Evolutionary conservation across 2,888 invertebrate species (phyloP).

Genomic region (Thysanoteuthis rhombus): DNA sequence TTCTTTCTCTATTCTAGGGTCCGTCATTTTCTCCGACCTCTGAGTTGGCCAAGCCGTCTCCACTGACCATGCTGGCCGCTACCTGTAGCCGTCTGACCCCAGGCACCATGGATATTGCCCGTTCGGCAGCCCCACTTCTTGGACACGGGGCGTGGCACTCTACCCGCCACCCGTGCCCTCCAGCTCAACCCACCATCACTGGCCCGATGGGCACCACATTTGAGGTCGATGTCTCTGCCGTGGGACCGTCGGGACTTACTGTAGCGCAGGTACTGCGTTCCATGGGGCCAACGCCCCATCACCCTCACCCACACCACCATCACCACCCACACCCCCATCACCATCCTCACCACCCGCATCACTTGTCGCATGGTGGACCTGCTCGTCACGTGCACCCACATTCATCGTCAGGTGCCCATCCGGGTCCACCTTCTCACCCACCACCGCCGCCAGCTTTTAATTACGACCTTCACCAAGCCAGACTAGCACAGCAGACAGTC

Average conservation of each 20-base stretch:
- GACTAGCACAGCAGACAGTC: constrained; percentile 55
- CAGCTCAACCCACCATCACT: background rate
- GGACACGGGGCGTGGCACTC: constrained; percentile 30
- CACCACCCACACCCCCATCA: constrained; percentile 19
- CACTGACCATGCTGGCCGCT: constrained; percentile 77
- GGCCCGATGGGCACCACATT: constrained; percentile 21
- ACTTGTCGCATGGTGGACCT: background rate
- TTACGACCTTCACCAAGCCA: constrained; percentile 54
- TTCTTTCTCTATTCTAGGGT: background rate
- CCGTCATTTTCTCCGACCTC: background rate
- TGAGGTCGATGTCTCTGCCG: background rate
- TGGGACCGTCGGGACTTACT: constrained; percentile 30
- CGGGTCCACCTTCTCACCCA: background rate
- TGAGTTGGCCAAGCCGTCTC: constrained; percentile 71
- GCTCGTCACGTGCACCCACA: constrained; percentile 24
- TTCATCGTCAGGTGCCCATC: constrained; percentile 28
- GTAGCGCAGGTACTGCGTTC: constrained; percentile 27
- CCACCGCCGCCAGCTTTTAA: constrained; percentile 41
- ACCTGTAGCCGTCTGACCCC: constrained; percentile 74
- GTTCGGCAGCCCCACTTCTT: constrained; percentile 21
- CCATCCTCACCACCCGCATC: constrained; percentile 16
- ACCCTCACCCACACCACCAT: constrained; percentile 21
- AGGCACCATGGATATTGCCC: constrained; percentile 18
- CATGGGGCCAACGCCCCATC: constrained; percentile 29
- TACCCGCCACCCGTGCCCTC: background rate